phyloP scores from a whole-genome alignment of 1,140 invertebrate genomes.

The Adelges cooleyi region DNA sequence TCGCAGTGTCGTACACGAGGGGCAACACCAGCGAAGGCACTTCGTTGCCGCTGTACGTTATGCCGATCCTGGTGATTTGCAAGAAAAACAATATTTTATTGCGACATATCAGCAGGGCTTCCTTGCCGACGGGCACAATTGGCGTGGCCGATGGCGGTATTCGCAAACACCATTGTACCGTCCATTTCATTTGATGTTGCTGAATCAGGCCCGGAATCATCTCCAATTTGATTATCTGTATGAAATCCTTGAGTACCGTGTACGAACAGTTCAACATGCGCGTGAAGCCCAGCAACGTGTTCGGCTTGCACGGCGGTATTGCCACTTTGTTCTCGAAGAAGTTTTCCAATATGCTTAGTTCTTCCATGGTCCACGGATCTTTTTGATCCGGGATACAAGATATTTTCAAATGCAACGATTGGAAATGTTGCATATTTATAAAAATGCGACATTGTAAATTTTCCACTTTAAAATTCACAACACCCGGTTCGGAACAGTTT shows the following conservation, averaged over 20 bases:
- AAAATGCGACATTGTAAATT: slow-evolving; percentile 71
- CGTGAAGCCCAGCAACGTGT: slow-evolving; percentile 69
- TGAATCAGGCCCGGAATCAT: slow-evolving; percentile 52
- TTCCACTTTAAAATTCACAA: slow-evolving; percentile 79
- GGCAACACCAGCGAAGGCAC: slow-evolving; percentile 74
- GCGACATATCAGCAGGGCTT: slow-evolving; percentile 67
- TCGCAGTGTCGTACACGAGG: slow-evolving; percentile 73
- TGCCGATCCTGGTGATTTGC: slow-evolving; percentile 64
- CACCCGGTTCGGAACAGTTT: slow-evolving; percentile 58
- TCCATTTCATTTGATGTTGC: slow-evolving; percentile 65
- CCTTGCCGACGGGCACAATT: slow-evolving; percentile 71
- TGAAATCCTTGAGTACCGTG: slow-evolving; percentile 79
- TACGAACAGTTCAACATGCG: slow-evolving; percentile 59
- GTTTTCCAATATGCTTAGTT: slow-evolving; percentile 76
- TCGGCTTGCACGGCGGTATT: slow-evolving; percentile 77
- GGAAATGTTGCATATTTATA: slow-evolving; percentile 72
- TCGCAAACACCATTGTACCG: slow-evolving; percentile 77
- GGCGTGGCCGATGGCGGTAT: slow-evolving; percentile 74
- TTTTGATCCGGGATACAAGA: slow-evolving; percentile 65
- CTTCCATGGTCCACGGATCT: slow-evolving; percentile 75
- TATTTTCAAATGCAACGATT: slow-evolving; percentile 82
- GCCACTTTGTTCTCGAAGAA: slow-evolving; percentile 84
- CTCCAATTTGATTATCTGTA: slow-evolving; percentile 77
- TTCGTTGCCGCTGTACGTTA: slow-evolving; percentile 49
- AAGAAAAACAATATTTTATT: slow-evolving; percentile 83